phyloP scores from a whole-genome alignment of 2,113 vertebrate genomes.

The Uria lomvia region DNA sequence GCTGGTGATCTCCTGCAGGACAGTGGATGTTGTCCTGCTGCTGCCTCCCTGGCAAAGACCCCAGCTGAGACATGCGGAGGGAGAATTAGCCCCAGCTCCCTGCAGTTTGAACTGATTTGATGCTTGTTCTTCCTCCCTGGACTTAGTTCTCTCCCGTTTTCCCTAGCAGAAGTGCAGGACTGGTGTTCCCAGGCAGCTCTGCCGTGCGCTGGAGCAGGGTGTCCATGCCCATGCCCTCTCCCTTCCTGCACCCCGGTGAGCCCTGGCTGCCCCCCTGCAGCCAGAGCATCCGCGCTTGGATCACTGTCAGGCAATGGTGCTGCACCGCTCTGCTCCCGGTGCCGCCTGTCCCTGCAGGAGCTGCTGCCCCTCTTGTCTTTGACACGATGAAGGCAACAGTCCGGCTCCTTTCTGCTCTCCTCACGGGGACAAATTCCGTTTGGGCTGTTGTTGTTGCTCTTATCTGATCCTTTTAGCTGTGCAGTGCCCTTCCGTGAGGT shows the following conservation, averaged over 20 bases:
- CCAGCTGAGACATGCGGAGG: background rate
- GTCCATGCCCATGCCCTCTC: background rate
- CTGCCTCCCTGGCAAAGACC: background rate
- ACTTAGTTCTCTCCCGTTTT: background rate
- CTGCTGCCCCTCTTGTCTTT: background rate
- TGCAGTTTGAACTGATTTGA: background rate
- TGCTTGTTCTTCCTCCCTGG: background rate
- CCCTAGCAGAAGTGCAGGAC: background rate
- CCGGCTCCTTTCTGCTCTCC: background rate
- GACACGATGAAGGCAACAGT: background rate
- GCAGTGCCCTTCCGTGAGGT: background rate
- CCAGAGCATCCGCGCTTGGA: fast-evolving
- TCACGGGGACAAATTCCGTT: background rate
- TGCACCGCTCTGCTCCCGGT: background rate
- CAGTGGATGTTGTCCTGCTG: fast-evolving
- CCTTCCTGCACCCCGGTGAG: background rate
- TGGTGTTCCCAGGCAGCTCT: background rate
- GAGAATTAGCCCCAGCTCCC: background rate
- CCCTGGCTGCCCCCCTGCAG: background rate
- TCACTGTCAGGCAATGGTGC: fast-evolving
- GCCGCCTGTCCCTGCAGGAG: background rate
- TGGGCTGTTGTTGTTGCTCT: background rate
- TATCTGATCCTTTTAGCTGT: background rate
- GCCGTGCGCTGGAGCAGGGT: fast-evolving
- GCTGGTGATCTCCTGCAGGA: background rate